Evolutionary conservation across 1,140 invertebrate species (phyloP).

Genomic region (Scaptomyza pallida): DNA sequence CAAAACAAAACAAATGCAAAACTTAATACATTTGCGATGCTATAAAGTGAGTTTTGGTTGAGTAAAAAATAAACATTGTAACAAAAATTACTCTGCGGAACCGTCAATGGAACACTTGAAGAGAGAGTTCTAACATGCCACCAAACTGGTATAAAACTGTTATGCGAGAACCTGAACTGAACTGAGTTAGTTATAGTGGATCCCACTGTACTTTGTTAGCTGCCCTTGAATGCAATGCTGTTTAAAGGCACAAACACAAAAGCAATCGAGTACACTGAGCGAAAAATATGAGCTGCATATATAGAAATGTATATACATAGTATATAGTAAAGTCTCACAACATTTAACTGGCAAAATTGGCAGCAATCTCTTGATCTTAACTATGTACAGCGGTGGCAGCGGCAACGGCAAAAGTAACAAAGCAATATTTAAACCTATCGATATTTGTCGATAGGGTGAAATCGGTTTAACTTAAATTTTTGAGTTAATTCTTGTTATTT

Average conservation of each 20-base stretch:
- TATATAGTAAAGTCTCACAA: conserved; percentile 33
- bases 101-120: conserved; percentile 21
- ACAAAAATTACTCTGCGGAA: conserved; percentile 32
- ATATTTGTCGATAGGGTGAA: conserved; percentile 1
- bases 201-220: conserved; percentile 39
- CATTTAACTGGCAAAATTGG: conserved; percentile 18
- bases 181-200: conserved; percentile 16
- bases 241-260: conserved; percentile 45
- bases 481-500: background rate
- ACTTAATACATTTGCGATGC: conserved; percentile 10
- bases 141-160: background rate
- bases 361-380: background rate
- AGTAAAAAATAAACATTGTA: conserved; percentile 20
- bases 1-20: conserved; percentile 9
- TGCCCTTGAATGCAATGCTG: conserved; percentile 43
- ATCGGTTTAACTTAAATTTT: conserved; percentile 1
- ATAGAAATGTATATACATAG: conserved; percentile 12
- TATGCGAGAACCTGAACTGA: conserved; percentile 3
- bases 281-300: conserved; percentile 30
- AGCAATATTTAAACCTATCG: conserved; percentile 32
- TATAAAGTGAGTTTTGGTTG: conserved; percentile 5
- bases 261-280: conserved; percentile 38
- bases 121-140: conserved; percentile 7
- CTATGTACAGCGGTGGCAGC: conserved; percentile 40
- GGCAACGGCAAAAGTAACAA: conserved; percentile 38